Percentiles rank a stretch among this genome's conserved stretches.
Evolutionary conservation across 2,888 invertebrate genomes (phyloP).

Genomic region (Pristionchus exspectatus): DNA sequence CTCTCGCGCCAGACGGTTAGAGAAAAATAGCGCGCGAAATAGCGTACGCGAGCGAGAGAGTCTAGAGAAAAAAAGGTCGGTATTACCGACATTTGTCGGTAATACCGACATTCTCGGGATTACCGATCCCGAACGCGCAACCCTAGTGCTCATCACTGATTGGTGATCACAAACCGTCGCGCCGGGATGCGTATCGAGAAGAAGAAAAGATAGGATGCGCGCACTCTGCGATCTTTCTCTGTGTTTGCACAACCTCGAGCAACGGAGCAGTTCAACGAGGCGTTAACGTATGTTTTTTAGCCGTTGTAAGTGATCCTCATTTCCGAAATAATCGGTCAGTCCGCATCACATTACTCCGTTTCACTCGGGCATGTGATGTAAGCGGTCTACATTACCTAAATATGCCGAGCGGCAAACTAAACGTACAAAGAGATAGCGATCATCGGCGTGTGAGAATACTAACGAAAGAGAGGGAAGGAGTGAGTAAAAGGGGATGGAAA

Average conservation of each 20-base stretch:
- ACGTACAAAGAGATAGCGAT: background rate
- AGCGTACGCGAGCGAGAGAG: no score
- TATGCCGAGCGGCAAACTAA: background rate
- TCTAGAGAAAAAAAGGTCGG: no score
- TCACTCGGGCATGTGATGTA: background rate
- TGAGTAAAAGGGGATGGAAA: background rate
- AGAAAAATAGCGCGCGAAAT: no score
- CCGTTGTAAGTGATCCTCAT: no score
- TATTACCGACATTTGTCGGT: no score
- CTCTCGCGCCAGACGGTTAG: no score
- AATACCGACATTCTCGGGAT: no score
- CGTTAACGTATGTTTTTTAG: background rate
- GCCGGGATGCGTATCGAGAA: background rate
- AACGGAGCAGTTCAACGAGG: background rate
- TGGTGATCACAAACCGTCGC: conserved; percentile 10
- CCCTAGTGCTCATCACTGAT: no score
- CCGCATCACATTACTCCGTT: background rate
- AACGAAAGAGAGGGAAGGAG: conserved; percentile 1
- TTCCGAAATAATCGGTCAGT: no score
- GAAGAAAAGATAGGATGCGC: background rate
- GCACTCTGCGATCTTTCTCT: background rate
- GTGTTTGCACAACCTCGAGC: background rate
- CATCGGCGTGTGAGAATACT: background rate
- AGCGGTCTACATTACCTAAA: background rate
- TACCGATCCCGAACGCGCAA: no score